Base-by-base conservation (phyloP, 2,888 invertebrate genomes). In the Xestia rhomboidea region DNA sequence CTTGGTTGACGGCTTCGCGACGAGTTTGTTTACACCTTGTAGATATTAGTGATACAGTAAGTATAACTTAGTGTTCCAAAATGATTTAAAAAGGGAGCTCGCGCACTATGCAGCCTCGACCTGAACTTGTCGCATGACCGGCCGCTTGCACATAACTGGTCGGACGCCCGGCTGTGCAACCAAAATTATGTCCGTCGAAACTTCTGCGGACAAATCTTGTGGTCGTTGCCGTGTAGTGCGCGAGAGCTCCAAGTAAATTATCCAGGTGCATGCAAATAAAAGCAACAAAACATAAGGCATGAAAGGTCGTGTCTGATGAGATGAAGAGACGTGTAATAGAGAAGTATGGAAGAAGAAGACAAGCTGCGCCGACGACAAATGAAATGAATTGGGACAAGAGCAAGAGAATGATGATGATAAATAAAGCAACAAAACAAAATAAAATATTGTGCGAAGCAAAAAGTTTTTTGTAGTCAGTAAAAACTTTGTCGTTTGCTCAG, bases 401-500 rank as follows among this genome's bases (percentile, higher is more conserved):
- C n/a, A n/a, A n/a, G n/a, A n/a, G n/a, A n/a, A n/a, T n/a, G n/a
- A n/a, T n/a, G 38, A n/a, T n/a, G n/a, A n/a, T n/a, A 62, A 38
- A 38, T 3, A 64, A 41, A 64, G n/a, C 41, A 41, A 18, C 18
- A n/a, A 64, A 41, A 64, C 4, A 46, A 63, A 64, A 64, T 2
- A 27, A 34, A 63, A 63, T 63, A 63, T 46, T 54, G 15, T 54
- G 10, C n/a, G 30, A 54, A 1, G 46, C 18, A 63, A 73, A 72
- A 67, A 68, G 34, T n/a, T n/a, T 54, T 46, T 54, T 67, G 18
- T 38, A 63, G 49, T 21, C 73, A 46, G 30, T 57, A 71, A 66
- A 49, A 78, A 73, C 21, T 63, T 73, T 54, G n/a, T 2, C 27
- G 73, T 67, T 79, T 54, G 51, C 38, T 30, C 73, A 79, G 51